Evolutionary conservation across 2,113 vertebrate genomes (phyloP).

Genomic region (Lates calcarifer): DNA sequence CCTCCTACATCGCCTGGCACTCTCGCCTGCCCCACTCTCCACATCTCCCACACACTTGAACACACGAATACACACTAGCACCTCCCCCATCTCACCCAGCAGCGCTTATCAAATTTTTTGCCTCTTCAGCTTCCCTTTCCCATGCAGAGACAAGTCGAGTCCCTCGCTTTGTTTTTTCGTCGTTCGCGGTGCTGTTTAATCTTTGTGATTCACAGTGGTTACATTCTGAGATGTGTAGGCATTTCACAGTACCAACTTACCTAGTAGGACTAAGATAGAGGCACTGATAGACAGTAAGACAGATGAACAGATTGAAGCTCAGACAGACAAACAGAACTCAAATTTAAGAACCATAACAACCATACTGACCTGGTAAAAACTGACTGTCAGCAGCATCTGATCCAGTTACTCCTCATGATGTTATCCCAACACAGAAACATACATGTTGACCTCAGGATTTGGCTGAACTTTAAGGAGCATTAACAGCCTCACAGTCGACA

Average conservation of each 20-base stretch:
- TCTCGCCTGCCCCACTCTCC: constrained; percentile 51
- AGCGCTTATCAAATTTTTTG: constrained; percentile 66
- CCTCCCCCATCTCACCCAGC: constrained; percentile 53
- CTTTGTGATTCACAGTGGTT: background rate
- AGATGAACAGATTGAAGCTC: constrained; percentile 53
- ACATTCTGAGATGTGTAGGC: background rate
- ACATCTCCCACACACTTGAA: constrained; percentile 51
- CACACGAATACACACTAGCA: constrained; percentile 36
- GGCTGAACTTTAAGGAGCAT: constrained; percentile 69
- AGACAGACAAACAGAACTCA: constrained; percentile 28
- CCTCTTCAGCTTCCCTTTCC: constrained; percentile 62
- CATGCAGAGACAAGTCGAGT: constrained; percentile 46
- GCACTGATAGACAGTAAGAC: constrained; percentile 22
- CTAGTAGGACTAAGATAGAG: background rate
- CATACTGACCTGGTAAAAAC: background rate
- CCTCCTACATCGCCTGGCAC: constrained; percentile 71
- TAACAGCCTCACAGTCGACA: constrained; percentile 18
- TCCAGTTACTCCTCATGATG: background rate
- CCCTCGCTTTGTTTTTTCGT: constrained; percentile 27
- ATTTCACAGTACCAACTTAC: background rate
- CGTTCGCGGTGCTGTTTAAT: background rate
- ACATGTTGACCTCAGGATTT: constrained; percentile 51
- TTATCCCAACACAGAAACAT: background rate
- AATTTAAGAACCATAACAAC: background rate
- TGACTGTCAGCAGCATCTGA: background rate